Percentiles rank a stretch among this genome's conserved stretches.
Conservation (phyloP, 2,797 vertebrate genomes). For the Dipus sagitta region DNA sequence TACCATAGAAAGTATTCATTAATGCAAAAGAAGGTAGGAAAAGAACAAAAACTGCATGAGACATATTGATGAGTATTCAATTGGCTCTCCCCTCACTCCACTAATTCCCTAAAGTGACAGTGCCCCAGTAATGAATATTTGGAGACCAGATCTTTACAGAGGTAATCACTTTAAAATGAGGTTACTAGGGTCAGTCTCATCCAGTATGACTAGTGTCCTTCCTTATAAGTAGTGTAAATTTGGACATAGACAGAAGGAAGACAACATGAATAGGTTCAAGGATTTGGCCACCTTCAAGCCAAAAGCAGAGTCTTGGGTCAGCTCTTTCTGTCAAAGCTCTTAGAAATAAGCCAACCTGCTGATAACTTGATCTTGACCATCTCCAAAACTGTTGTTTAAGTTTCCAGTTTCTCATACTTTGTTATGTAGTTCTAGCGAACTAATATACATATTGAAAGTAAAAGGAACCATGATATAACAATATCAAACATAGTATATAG, state of each 20-base stretch:
- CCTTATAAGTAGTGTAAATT: neutral
- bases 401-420: too few relatives aligned
- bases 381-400: too few relatives aligned
- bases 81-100: neutral
- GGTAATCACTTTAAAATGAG: slow-evolving; percentile 1
- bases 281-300: neutral
- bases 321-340: neutral
- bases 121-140: neutral
- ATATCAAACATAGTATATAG: too few relatives aligned
- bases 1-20: neutral
- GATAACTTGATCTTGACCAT: too few relatives aligned
- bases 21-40: neutral
- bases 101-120: neutral
- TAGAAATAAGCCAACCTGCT: neutral
- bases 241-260: neutral
- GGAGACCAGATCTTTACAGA: neutral
- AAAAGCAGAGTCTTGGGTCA: neutral
- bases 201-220: neutral
- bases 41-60: neutral
- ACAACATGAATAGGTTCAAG: neutral
- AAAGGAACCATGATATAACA: too few relatives aligned
- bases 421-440: too few relatives aligned
- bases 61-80: neutral
- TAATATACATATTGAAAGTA: too few relatives aligned
- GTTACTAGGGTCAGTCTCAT: neutral